Evolutionary conservation across 1,140 invertebrate species (phyloP).

Genomic region (Hyphantria cunea): DNA sequence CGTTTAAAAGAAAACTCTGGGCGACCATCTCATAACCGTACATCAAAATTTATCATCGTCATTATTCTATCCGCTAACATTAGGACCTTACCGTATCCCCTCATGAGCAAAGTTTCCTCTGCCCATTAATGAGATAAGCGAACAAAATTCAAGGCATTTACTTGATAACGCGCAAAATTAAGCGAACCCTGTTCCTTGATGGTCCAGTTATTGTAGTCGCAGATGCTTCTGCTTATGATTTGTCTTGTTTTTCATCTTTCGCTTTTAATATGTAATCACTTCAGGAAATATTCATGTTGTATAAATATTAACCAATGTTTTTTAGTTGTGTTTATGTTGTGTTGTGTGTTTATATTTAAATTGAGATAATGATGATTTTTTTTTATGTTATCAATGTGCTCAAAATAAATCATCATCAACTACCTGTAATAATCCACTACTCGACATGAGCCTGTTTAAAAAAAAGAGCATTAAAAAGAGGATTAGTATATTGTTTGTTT

Average conservation of each 20-base stretch:
- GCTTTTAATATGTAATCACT: not conserved
- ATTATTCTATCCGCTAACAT: not conserved
- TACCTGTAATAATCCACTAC: too few relatives aligned
- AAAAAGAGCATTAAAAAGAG: too few relatives aligned
- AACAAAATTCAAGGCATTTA: slow-evolving; percentile 4
- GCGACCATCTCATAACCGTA: not conserved
- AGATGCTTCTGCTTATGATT: not conserved
- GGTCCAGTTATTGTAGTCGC: not conserved
- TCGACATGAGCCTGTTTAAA: too few relatives aligned
- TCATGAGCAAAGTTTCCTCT: slow-evolving; percentile 6
- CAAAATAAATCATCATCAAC: too few relatives aligned
- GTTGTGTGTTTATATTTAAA: too few relatives aligned
- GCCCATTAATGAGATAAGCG: slow-evolving; percentile 5
- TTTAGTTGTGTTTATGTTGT: too few relatives aligned
- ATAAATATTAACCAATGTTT: too few relatives aligned
- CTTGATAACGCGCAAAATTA: slow-evolving; percentile 3
- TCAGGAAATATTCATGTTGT: too few relatives aligned
- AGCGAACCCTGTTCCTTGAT: not conserved
- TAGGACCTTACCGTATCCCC: not conserved
- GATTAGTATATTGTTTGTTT: too few relatives aligned
- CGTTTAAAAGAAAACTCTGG: too few relatives aligned
- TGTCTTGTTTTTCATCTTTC: not conserved
- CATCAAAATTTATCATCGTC: slow-evolving; percentile 4
- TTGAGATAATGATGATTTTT: too few relatives aligned
- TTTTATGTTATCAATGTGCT: too few relatives aligned